Percentiles rank a stretch among this genome's conserved stretches.
Conservation (phyloP, 2,797 vertebrate genomes). For the Cossypha heuglini region DNA sequence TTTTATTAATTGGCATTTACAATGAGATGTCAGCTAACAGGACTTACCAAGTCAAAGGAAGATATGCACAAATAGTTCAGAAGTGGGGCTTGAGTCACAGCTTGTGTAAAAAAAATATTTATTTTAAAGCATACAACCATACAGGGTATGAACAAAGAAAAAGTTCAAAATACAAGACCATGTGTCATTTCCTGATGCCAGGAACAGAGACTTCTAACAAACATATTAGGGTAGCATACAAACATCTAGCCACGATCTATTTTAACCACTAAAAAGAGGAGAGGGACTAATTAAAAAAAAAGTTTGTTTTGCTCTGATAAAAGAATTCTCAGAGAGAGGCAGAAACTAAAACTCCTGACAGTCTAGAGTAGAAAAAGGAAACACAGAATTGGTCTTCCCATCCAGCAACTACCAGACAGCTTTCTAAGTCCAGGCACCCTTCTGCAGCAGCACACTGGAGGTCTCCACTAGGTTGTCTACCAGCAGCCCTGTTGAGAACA, state of each 20-base stretch:
- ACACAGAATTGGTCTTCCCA: neutral
- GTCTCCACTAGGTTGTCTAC: neutral
- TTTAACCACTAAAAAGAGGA: neutral
- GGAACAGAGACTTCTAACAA: neutral
- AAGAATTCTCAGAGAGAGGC: neutral
- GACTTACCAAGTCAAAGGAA: neutral
- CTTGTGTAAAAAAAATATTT: neutral
- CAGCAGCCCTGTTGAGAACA: neutral
- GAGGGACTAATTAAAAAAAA: neutral
- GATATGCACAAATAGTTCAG: neutral
- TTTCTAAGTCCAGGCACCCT: neutral
- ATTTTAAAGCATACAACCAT: constrained; percentile 22
- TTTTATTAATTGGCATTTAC: neutral
- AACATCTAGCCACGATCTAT: neutral
- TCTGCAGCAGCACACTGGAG: neutral
- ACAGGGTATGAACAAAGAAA: constrained; percentile 18
- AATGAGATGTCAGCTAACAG: neutral
- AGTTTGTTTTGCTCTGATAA: neutral
- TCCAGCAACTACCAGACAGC: neutral
- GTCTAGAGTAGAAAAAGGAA: neutral
- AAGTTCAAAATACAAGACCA: neutral
- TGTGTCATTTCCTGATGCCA: constrained; percentile 50
- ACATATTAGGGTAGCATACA: neutral
- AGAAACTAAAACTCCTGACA: neutral
- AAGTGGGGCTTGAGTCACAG: neutral